Conservation (phyloP, 2,888 invertebrate species). For the Brassicogethes aeneus region DNA sequence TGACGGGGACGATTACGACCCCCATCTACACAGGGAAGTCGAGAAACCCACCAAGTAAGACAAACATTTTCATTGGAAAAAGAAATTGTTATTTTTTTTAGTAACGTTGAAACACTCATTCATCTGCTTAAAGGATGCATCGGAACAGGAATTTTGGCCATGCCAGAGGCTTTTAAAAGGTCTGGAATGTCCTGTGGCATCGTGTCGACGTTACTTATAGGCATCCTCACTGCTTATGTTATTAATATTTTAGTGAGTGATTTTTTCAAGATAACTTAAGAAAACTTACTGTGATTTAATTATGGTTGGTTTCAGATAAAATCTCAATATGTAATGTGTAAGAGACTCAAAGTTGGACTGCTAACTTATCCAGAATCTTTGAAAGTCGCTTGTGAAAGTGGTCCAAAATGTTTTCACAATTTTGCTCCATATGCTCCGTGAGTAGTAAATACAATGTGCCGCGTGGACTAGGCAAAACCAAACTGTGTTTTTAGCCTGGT, state of each 20-base stretch:
- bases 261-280: no score
- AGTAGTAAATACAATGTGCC: constrained; percentile 21
- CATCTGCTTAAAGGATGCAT: constrained; percentile 82
- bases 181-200: constrained; percentile 72
- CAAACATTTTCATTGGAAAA: neutral
- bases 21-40: constrained; percentile 56
- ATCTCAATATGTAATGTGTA: constrained; percentile 54
- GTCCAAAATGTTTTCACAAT: constrained; percentile 56
- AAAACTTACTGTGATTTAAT: no score
- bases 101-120: constrained; percentile 70
- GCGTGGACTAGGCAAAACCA: neutral
- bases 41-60: constrained; percentile 65
- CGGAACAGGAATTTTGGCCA: constrained; percentile 86
- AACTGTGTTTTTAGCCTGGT: constrained; percentile 40
- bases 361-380: constrained; percentile 81
- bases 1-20: constrained; percentile 49
- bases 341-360: constrained; percentile 58
- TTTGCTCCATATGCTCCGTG: constrained; percentile 46
- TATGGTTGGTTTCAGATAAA: constrained; percentile 35
- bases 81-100: constrained; percentile 35
- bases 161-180: constrained; percentile 81
- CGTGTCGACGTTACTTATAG: constrained; percentile 64
- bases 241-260: constrained; percentile 67
- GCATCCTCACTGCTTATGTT: constrained; percentile 73
- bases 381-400: constrained; percentile 64